Evolutionary conservation across 1,140 invertebrate genomes (phyloP), one percentile per base, ranked within the genome.

Genomic region (Danaus melanippus): DNA sequence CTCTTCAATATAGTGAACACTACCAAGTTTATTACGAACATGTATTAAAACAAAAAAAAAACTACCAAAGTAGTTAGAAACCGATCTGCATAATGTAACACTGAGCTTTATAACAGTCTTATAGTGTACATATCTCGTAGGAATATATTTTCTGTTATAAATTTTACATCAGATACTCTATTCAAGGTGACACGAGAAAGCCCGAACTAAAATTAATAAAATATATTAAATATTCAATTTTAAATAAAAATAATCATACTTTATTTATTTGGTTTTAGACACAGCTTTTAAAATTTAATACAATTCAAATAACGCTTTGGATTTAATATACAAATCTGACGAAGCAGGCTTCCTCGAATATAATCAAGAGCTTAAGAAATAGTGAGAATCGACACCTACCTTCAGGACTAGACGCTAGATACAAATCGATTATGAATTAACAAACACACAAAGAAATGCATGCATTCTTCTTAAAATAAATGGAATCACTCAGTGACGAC

Each of bases 381-480:
- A 80, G 64, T 82, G 73, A 82, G 74, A 85, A 77, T 82, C 76
- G 71, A 80, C 66, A 79, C 60, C 71, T 77, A 80, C 75, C 76
- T 69, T 74, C 74, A 77, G 70, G 81, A 86, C 81, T 84, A 84
- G 81, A 82, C 71, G 76, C 78, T 82, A 80, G 68, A 74, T 72
- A 71, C 64, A 77, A 75, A 66, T 77, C 68, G 73, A 76, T 77
- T 77, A 76, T 84, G 79, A 84, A 74, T 82, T 78, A 69, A 83
- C 81, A 83, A 73, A 79, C 81, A 86, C 78, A 77, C 81, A 75
- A 76, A 82, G 81, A 86, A 86, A 86, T 86, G 83, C 83, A 86
- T 73, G 77, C 83, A 86, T 84, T 77, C 83, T 70, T 79, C 83
- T 84, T 84, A 86, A 73, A 86, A 74, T 79, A 86, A 84, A 86